Conservation (phyloP, 1,140 invertebrate species). For the Hermatobates lingyangjiaoensis region DNA sequence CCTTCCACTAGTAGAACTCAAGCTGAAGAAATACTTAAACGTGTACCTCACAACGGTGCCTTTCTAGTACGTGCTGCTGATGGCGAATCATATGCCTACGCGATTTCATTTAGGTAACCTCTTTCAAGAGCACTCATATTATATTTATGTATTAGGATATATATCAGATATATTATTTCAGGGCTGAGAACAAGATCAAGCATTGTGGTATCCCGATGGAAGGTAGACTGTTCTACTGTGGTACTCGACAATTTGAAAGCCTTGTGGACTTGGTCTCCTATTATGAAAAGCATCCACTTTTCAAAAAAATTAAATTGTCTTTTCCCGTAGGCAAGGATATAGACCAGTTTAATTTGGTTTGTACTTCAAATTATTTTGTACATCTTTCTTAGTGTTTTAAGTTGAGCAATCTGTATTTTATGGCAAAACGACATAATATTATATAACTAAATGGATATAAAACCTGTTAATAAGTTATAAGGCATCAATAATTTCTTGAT, state of each 20-base stretch:
- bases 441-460: too few relatives aligned
- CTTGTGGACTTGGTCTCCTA: constrained; percentile 80
- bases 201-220: constrained; percentile 86
- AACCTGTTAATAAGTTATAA: too few relatives aligned
- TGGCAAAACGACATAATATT: too few relatives aligned
- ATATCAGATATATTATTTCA: constrained; percentile 23
- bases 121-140: neutral
- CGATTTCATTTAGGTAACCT: constrained; percentile 79
- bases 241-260: constrained; percentile 79
- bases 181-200: constrained; percentile 82
- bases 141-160: neutral
- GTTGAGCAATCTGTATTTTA: too few relatives aligned
- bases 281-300: constrained; percentile 78
- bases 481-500: too few relatives aligned
- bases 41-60: constrained; percentile 68
- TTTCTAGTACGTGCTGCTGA: constrained; percentile 79
- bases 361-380: constrained; percentile 23
- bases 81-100: constrained; percentile 64
- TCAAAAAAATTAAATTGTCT: constrained; percentile 69
- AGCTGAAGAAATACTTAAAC: constrained; percentile 71
- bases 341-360: constrained; percentile 41
- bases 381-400: too few relatives aligned
- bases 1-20: constrained; percentile 51
- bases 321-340: constrained; percentile 71
- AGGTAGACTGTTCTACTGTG: constrained; percentile 75